Base-by-base conservation (phyloP, 1,140 invertebrate species). In the Antheraea mylitta region DNA sequence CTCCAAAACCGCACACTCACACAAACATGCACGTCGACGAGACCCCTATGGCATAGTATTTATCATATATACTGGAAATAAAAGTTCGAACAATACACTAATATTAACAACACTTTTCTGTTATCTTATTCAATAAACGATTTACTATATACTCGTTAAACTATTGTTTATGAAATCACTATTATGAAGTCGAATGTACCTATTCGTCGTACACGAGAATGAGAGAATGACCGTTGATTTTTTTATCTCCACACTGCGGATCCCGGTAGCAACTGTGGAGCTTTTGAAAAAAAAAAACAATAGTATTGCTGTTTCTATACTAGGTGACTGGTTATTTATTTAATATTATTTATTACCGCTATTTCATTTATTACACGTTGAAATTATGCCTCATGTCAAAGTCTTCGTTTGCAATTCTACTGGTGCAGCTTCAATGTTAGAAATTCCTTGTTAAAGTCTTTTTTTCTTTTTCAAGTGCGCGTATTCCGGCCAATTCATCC, bases 211-310 rank as follows among this genome's bases (percentile, higher is more conserved):
- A 77, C 79, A 74, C 65, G 78, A 74, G 81, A 82, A 82, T 76
- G 78, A 80, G 70, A 69, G 77, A 69, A 66, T 30, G 48, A 66
- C 13, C 63, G 63, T 64, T 10, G 30, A 19, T 87, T 86, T 89
- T 87, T 89, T 86, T 76, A 73, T 60, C 67, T 68, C 72, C 73
- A 69, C 77, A 80, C 61, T 71, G 80, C 81, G 77, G 78, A 76
- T 73, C 67, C 71, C 85, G 81, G 87, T 86, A 85, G 85, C 85
- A 59, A 71, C 70, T 74, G 58, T 68, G 72, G 71, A 76, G 77
- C 76, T 78, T 67, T 59, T 76, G 76, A 82, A 82, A 83, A 85
- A 85, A 85, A 78, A 53, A 16, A 13, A 53, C 45, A 53, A 6
- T 53, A 53, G 1, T 53, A 16, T 53, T 53, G 13, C 45, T 73